Evolutionary conservation across 2,797 vertebrate species (phyloP), one percentile per base, ranked within the genome.

Genomic region (Fundulus diaphanus): DNA sequence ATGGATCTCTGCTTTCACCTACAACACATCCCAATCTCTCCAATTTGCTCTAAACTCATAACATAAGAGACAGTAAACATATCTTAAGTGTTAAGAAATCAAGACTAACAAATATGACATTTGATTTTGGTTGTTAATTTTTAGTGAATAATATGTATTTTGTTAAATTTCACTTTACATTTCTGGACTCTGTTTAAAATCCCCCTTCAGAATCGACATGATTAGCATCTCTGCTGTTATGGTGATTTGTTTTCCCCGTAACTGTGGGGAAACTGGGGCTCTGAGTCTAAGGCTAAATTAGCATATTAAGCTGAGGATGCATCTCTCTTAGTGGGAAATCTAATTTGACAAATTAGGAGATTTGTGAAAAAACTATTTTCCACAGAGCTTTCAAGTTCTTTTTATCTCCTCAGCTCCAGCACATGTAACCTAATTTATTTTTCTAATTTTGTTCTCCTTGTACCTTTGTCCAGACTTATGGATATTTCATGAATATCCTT

Each of bases 71-170:
- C 57, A 56, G 59, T 33, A 48, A 42, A n/a, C 24, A 18, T 49
- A 77, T 61, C 68, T 51, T 72, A 57, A 20, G 70, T 77, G 71
- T 51, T 24, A 22, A 63, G 33, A 22, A 2, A 18, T 24, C 71
- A 56, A 71, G 70, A 72, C 65, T 29, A 29, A 66, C 35, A 79
- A 57, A 18, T 48, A 70, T 70, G 18, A 2, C 22, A 65, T 66
- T 63, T 54, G 79, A 79, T 18, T 65, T 16, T 31, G 13, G 22
- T 12, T 3, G 24, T 46, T 48, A 24, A 40, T 16, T 52, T 54
- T 81, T 63, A n/a, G 74, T 78, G 51, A 79, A 40, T 87, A 83
- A 89, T 72, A 74, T 86, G 81, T 40, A 78, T 86, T 88, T 84
- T 78, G 87, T 84, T 74, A 76, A 48, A 75, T 68, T 69, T 49